Percentiles rank a stretch among this genome's conserved stretches.
These are phyloP conservation scores for Dryobota labecula DNA, from an alignment of 2,888 invertebrate genomes.

Conservation along the genomic window DNA sequence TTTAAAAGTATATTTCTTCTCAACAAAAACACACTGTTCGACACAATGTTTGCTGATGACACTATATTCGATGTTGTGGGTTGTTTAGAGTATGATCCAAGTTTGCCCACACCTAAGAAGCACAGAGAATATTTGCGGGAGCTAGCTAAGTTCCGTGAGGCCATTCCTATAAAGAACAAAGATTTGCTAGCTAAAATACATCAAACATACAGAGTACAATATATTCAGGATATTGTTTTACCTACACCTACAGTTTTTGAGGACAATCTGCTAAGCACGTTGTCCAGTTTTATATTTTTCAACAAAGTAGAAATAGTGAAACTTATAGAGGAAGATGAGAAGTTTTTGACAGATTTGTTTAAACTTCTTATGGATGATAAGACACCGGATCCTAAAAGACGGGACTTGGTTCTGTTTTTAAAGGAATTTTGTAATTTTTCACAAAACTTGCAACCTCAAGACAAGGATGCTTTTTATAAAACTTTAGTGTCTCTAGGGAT, in stretches of 20 bases:
- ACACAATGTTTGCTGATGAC: conserved; percentile 99
- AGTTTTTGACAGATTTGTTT: conserved; percentile 98
- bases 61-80: conserved; percentile 99
- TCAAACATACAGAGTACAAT: conserved; percentile 99
- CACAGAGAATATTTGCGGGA: conserved; percentile 99
- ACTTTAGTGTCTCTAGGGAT: conserved; percentile 97
- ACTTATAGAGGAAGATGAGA: conserved; percentile 99
- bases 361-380: conserved; percentile 97
- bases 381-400: conserved; percentile 95
- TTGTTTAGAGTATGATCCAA: conserved; percentile 99
- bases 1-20: conserved; percentile 99
- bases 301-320: conserved; percentile 99
- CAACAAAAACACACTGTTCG: conserved; percentile 99
- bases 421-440: conserved; percentile 99
- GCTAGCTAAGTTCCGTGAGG: conserved; percentile 97
- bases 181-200: conserved; percentile 99
- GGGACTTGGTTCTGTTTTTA: conserved; percentile 98
- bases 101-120: conserved; percentile 95
- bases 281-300: conserved; percentile 99
- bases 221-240: conserved; percentile 99
- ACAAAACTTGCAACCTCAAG: conserved; percentile 99
- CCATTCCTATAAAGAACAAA: conserved; percentile 98
- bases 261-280: conserved; percentile 99
- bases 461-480: conserved; percentile 99
- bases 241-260: conserved; percentile 99